A percentile compares a stretch with the other conserved stretches of the same genome.
phyloP scores from a whole-genome alignment of 1,140 invertebrate genomes.

The Rhopalosiphum maidis region DNA sequence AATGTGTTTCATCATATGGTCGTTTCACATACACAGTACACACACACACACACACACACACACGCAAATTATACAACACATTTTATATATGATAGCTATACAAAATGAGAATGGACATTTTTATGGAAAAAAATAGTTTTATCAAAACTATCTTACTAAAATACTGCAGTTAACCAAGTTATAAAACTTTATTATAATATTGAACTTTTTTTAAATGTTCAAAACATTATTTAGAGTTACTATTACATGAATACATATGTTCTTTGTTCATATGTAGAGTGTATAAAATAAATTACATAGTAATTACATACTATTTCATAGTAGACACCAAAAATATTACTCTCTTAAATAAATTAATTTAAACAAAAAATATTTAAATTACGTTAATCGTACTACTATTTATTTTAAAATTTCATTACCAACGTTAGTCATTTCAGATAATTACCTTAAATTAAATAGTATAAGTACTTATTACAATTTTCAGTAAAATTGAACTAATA shows the following conservation, averaged over 20 bases:
- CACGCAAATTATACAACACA: not conserved
- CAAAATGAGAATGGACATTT: not conserved
- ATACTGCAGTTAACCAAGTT: not conserved
- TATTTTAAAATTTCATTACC: too few species aligned
- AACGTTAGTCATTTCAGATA: not conserved
- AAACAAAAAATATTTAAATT: not conserved
- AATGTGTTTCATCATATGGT: not conserved
- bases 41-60: not conserved
- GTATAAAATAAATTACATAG: not conserved
- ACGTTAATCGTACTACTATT: too few species aligned
- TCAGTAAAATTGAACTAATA: not conserved
- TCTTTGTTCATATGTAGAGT: too few species aligned
- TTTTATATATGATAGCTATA: not conserved
- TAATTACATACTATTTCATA: too few species aligned
- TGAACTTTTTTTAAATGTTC: not conserved
- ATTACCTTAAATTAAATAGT: not conserved
- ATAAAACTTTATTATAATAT: not conserved
- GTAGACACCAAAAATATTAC: not conserved
- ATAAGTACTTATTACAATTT: not conserved
- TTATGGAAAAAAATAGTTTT: not conserved
- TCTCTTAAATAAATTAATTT: not conserved
- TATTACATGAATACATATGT: not conserved
- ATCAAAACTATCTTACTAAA: not conserved
- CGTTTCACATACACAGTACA: not conserved
- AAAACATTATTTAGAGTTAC: not conserved